phyloP scores from a whole-genome alignment of 2,113 vertebrate genomes.

The Hipposideros armiger region DNA sequence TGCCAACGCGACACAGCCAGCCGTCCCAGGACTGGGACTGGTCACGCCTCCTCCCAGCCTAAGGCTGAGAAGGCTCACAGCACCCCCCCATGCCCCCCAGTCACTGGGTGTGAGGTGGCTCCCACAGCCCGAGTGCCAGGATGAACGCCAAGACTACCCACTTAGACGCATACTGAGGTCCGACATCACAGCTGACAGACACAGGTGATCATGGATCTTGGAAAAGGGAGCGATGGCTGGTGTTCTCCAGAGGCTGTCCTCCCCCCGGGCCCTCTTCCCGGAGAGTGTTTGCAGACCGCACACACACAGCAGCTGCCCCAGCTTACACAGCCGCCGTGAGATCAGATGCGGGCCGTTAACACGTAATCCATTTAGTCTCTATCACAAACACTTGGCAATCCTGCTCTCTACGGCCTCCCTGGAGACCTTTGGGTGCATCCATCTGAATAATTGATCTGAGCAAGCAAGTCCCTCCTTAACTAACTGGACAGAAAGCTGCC shows the following conservation, averaged over 20 bases:
- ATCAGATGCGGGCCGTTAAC: rapidly evolving
- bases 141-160: rapidly evolving
- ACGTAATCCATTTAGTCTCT: constrained; percentile 38
- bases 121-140: rapidly evolving
- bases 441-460: constrained; percentile 72
- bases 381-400: constrained; percentile 46
- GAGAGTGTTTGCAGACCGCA: rapidly evolving
- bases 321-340: rapidly evolving
- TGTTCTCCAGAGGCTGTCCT: rapidly evolving
- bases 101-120: rapidly evolving
- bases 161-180: not conserved
- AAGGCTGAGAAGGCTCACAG: not conserved
- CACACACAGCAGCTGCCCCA: rapidly evolving
- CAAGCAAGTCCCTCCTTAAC: constrained; percentile 64
- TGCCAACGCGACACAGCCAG: rapidly evolving
- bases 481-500: constrained; percentile 55
- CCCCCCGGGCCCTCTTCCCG: not conserved
- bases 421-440: not conserved
- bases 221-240: not conserved
- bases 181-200: not conserved
- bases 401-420: constrained; percentile 21
- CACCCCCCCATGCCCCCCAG: not conserved
- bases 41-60: not conserved
- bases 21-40: rapidly evolving
- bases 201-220: not conserved